Base-by-base conservation (phyloP, 2,797 vertebrate genomes). In the Leptatherina wallacei region DNA sequence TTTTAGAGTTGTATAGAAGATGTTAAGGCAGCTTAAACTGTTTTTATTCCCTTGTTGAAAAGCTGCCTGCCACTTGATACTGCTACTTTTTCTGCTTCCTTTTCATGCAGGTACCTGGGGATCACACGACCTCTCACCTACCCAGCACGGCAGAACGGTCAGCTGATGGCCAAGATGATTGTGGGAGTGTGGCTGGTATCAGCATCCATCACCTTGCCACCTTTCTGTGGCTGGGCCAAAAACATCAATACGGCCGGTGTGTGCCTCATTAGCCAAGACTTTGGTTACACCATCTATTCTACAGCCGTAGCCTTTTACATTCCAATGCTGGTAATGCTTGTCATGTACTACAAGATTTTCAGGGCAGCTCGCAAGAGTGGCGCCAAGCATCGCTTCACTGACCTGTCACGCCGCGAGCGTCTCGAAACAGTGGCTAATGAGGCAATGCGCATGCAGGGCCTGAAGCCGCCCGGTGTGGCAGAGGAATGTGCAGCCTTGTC, bases 321-420 rank as follows among this genome's bases (percentile, higher is more conserved):
- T 86, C 95, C 95, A 49, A 95, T 95, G 95, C 92, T 94, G 75
- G 94, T 95, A 75, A 95, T 95, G 94, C 93, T 95, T 73, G 88
- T 94, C 88, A 95, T 95, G 95, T 95, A 95, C 86, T 95, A 95
- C 88, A 95, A 95, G 88, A 95, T 95, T 78, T 95, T 95, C 85
- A 91, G 80, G 82, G 95, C 95, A 0, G 95, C 95, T n/a, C 92
- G 94, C 61, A 95, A 95, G 81, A 95, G 95, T 0, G 92, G 94
- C 0, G 94, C 94, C 81, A 95, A 95, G 79, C 95, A 95, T 80
- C 94, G 94, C 24, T 95, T 95, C 78, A 93, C 90, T 1, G 85
- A 94, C 88, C 80, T 94, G 65, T 83, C 91, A 0, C 92, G 92
- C 1, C 92, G 91, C 0, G 90, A 93, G 24, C 91, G 92, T 20